Conservation (phyloP, 2,888 invertebrate genomes). For the Caenorhabditis zanzibari region DNA sequence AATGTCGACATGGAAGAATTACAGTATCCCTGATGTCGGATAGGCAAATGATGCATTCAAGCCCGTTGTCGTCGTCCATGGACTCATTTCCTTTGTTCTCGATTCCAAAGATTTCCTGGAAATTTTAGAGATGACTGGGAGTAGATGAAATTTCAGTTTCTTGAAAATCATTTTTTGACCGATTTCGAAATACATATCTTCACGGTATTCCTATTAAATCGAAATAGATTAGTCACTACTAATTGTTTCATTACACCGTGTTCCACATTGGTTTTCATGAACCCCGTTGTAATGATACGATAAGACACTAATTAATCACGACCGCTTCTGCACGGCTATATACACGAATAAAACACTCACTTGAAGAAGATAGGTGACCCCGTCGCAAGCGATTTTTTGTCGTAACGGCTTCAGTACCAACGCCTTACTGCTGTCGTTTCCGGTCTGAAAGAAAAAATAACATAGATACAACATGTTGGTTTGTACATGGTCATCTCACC, state of each 20-base stretch:
- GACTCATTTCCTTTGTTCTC: slow-evolving; percentile 90
- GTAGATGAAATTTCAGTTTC: too few relatives aligned
- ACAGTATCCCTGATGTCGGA: slow-evolving; percentile 95
- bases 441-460: slow-evolving; percentile 55
- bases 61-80: slow-evolving; percentile 90
- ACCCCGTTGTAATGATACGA: slow-evolving; percentile 24
- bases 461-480: not conserved
- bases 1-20: slow-evolving; percentile 96
- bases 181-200: not conserved
- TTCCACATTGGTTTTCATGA: slow-evolving; percentile 14
- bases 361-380: slow-evolving; percentile 95
- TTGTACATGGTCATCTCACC: slow-evolving; percentile 47
- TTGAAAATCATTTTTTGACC: not conserved
- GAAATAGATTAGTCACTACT: too few relatives aligned
- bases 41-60: slow-evolving; percentile 99
- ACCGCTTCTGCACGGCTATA: not conserved
- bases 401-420: slow-evolving; percentile 93
- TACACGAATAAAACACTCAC: slow-evolving; percentile 36
- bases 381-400: slow-evolving; percentile 98
- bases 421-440: slow-evolving; percentile 75
- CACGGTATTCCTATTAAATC: not conserved
- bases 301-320: slow-evolving; percentile 8
- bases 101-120: slow-evolving; percentile 95
- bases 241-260: not conserved
- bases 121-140: too few relatives aligned